Conservation (phyloP, 1,140 invertebrate species). For the Mizuhopecten yessoensis region DNA sequence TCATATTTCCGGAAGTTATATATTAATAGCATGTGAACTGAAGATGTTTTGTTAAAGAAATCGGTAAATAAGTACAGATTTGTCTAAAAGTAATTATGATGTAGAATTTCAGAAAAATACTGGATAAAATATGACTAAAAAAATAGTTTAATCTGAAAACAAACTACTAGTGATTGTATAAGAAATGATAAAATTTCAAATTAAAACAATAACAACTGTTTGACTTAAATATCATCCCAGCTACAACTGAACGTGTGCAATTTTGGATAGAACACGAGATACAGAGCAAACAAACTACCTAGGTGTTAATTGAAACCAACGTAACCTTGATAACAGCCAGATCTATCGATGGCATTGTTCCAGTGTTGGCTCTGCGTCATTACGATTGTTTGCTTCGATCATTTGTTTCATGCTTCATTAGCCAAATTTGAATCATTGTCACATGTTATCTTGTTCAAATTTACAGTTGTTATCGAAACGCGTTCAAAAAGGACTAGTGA, state of each 20-base stretch:
- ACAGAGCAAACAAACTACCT: neutral
- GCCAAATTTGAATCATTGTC: slow-evolving; percentile 25
- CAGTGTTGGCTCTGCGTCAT: neutral
- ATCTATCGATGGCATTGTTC: neutral
- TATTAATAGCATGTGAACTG: no score
- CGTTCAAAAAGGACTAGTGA: neutral
- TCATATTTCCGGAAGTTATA: no score
- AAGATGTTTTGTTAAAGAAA: no score
- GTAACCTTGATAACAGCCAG: neutral
- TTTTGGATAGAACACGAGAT: neutral
- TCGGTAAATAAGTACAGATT: no score
- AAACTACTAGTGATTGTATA: no score
- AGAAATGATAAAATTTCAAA: no score
- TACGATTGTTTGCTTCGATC: neutral
- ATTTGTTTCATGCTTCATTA: neutral
- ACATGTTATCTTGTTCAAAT: slow-evolving; percentile 27
- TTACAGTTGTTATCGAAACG: slow-evolving; percentile 34
- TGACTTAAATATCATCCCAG: neutral
- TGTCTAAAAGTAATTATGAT: no score
- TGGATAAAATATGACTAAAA: no score
- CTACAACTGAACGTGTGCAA: neutral
- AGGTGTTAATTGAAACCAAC: neutral
- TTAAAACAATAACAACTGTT: neutral
- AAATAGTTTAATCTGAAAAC: no score
- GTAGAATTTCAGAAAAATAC: no score